Conservation (phyloP, 1,140 invertebrate species). For the Hyles euphorbiae region DNA sequence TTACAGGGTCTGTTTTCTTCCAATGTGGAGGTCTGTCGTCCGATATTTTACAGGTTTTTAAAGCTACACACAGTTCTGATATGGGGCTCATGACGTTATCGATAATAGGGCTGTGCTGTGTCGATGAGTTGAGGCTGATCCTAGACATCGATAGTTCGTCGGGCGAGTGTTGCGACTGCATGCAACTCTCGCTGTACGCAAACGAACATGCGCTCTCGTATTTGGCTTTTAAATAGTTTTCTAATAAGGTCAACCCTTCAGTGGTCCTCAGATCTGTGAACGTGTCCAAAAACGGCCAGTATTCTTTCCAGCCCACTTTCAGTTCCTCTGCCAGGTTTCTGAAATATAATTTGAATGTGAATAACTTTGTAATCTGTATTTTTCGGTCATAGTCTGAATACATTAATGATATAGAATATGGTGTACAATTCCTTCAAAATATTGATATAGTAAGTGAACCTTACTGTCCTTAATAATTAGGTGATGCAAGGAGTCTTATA, state of each 20-base stretch:
- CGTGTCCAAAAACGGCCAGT: slow-evolving; percentile 90
- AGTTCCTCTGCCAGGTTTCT: slow-evolving; percentile 85
- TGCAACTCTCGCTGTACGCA: slow-evolving; percentile 55
- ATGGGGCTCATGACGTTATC: slow-evolving; percentile 71
- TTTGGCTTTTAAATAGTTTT: slow-evolving; percentile 81
- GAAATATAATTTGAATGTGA: slow-evolving; percentile 22
- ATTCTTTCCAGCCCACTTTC: slow-evolving; percentile 90
- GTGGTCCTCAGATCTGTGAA: slow-evolving; percentile 84
- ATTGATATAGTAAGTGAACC: no score
- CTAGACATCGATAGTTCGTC: slow-evolving; percentile 46
- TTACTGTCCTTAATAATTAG: no score
- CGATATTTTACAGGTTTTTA: slow-evolving; percentile 72
- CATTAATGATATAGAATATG: no score
- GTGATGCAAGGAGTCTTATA: no score
- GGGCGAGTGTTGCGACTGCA: slow-evolving; percentile 28
- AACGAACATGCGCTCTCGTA: slow-evolving; percentile 61
- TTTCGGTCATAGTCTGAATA: no score
- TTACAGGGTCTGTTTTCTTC: slow-evolving; percentile 50
- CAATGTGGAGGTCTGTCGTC: slow-evolving; percentile 41
- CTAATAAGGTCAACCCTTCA: slow-evolving; percentile 84
- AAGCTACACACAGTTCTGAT: slow-evolving; percentile 74
- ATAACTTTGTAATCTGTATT: no score
- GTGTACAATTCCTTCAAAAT: no score
- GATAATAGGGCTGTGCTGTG: slow-evolving; percentile 27
- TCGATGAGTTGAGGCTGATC: slow-evolving; percentile 40